Percentiles rank a stretch among this genome's conserved stretches.
These are phyloP conservation scores for Tiliqua scincoides DNA, from an alignment of 2,113 vertebrate species.

Conservation along the genomic window DNA sequence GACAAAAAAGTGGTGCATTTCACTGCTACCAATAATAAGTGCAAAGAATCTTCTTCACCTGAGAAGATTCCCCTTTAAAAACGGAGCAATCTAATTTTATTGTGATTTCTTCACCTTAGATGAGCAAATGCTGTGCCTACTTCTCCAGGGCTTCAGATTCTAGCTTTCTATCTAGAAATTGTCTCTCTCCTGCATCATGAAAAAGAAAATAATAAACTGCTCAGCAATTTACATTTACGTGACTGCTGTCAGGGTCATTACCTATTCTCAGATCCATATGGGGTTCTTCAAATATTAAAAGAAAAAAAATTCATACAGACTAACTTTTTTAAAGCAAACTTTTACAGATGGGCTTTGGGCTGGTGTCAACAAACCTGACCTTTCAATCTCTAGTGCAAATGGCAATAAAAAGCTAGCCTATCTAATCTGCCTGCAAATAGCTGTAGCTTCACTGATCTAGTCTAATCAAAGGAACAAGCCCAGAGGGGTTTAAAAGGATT, in stretches of 20 bases:
- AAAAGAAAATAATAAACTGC: not conserved
- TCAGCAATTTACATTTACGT: slow-evolving; percentile 36
- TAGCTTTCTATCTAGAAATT: slow-evolving; percentile 1
- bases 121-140: not conserved
- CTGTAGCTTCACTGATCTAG: slow-evolving; percentile 74
- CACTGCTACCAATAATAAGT: not conserved
- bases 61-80: not conserved
- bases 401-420: slow-evolving; percentile 62
- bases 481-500: slow-evolving; percentile 74
- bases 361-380: slow-evolving; percentile 70
- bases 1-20: not conserved
- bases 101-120: slow-evolving; percentile 23
- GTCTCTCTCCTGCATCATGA: not conserved
- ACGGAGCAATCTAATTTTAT: not conserved
- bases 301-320: slow-evolving; percentile 55
- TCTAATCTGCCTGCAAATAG: slow-evolving; percentile 78
- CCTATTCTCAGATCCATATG: slow-evolving; percentile 45
- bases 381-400: slow-evolving; percentile 71
- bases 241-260: slow-evolving; percentile 2
- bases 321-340: slow-evolving; percentile 66
- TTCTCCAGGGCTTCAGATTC: slow-evolving; percentile 22
- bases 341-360: slow-evolving; percentile 65
- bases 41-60: not conserved
- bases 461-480: slow-evolving; percentile 79
- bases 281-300: slow-evolving; percentile 60